Percentiles rank a stretch among this genome's conserved stretches.
Conservation (phyloP, 1,140 invertebrate genomes). For the Bombus ignitus region DNA sequence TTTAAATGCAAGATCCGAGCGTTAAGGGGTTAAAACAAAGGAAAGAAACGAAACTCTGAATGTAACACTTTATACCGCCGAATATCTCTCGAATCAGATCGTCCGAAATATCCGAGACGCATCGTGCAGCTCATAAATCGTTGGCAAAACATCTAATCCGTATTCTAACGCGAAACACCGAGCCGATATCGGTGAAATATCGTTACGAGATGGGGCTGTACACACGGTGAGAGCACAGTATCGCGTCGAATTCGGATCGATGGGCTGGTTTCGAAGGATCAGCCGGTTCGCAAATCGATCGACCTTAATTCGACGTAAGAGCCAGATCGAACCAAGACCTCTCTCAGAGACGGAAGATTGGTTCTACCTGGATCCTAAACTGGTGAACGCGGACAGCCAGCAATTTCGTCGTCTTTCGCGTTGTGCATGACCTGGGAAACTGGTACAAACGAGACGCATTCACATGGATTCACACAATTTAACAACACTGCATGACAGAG, state of each 20-base stretch:
- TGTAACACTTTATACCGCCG: too few relatives aligned
- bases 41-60: neutral
- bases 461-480: conserved; percentile 46
- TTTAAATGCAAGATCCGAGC: neutral
- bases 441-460: conserved; percentile 31
- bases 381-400: neutral
- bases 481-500: conserved; percentile 24
- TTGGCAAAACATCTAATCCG: conserved; percentile 12
- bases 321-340: neutral
- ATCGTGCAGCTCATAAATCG: conserved; percentile 2
- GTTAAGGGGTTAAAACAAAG: neutral
- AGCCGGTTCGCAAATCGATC: conserved; percentile 13
- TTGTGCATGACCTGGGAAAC: neutral
- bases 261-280: conserved; percentile 11
- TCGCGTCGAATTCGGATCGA: conserved; percentile 33
- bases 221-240: neutral
- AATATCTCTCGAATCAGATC: neutral
- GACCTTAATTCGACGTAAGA: conserved; percentile 45
- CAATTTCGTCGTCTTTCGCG: conserved; percentile 5
- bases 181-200: conserved; percentile 50
- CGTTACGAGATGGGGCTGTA: conserved; percentile 7
- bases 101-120: neutral
- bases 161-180: conserved; percentile 40
- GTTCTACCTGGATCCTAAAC: neutral
- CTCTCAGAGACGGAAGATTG: neutral